Conservation (phyloP, 2,888 invertebrate species). For the Conus canariensis region DNA sequence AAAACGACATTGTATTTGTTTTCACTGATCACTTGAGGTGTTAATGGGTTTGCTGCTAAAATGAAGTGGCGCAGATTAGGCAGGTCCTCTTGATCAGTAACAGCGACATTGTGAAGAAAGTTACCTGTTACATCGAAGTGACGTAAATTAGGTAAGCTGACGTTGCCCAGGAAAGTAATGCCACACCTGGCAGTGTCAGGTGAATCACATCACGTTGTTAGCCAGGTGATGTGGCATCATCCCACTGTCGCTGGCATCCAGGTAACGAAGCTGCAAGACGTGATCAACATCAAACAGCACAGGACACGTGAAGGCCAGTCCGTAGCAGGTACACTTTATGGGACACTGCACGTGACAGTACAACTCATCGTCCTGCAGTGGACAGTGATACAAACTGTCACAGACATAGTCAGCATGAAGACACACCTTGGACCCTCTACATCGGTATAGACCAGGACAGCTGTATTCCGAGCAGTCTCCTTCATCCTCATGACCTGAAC, state of each 20-base stretch:
- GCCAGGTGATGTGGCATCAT: background rate
- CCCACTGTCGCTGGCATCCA: slow-evolving; percentile 21
- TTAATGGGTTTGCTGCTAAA: slow-evolving; percentile 3
- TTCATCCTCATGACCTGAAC: background rate
- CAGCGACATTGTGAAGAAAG: background rate
- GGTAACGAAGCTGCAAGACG: background rate
- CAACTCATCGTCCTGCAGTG: background rate
- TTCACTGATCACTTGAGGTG: background rate
- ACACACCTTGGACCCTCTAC: background rate
- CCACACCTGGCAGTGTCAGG: slow-evolving; percentile 19
- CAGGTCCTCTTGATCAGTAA: background rate
- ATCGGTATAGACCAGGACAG: slow-evolving; percentile 27
- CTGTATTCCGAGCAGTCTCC: background rate
- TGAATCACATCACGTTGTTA: background rate
- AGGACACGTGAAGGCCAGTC: background rate
- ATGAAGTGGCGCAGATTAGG: background rate
- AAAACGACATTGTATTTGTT: too few species aligned
- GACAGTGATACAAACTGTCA: slow-evolving; percentile 11
- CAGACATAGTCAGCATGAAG: background rate
- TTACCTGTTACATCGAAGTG: background rate
- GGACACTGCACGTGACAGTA: slow-evolving; percentile 10
- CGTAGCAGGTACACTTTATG: background rate
- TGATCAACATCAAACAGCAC: background rate
- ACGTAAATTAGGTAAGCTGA: background rate
- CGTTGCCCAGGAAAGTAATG: background rate